Base-by-base conservation (phyloP, 2,888 invertebrate species). In the Acrobasis consociella region DNA sequence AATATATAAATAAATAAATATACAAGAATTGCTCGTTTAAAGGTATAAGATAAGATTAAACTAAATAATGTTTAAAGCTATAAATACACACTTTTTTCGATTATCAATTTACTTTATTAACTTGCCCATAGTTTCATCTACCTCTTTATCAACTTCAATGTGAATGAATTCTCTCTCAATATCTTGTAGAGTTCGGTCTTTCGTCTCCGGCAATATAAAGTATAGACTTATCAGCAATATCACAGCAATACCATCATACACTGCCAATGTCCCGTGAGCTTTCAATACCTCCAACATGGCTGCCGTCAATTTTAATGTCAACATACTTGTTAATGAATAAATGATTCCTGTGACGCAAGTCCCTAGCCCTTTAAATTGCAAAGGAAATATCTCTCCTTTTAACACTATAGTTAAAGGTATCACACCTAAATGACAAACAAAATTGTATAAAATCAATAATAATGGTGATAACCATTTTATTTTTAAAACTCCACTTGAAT, bases 401-500 rank as follows among this genome's bases (percentile, higher is more conserved):
- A 67, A 49, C 0, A 69, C 68, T 70, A 70, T 68, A 0, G 70
- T 63, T 1, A 69, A 66, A 38, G 69, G 70, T 68, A 69, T 70
- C 17, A 69, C 64, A 38, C 69, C 69, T 9, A 66, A 2, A 49
- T 70, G 65, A 63, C 69, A 69, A 0, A 65, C n/a, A 49, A 69
- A 64, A n/a, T 70, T 70, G 52, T 70, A 69, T 1, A 46, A 2
- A 17, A 62, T 55, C 7, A 62, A 16, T 17, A 62, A 46, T 1
- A 49, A n/a, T 15, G 61, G 55, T 16, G 61, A 15, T 37, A 16
- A 55, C 17, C 49, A 49, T 46, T 46, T 9, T 49, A 15, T 9
- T 49, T 31, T 46, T 49, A 13, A 16, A 13, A n/a, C n/a, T 0
- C 11, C n/a, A 46, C n/a, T 13, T 3, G 7, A 46, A 46, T 46